Evolutionary conservation across 2,113 vertebrate species (phyloP), one percentile per base, ranked within the genome.

Genomic region (Tragulus kanchil): DNA sequence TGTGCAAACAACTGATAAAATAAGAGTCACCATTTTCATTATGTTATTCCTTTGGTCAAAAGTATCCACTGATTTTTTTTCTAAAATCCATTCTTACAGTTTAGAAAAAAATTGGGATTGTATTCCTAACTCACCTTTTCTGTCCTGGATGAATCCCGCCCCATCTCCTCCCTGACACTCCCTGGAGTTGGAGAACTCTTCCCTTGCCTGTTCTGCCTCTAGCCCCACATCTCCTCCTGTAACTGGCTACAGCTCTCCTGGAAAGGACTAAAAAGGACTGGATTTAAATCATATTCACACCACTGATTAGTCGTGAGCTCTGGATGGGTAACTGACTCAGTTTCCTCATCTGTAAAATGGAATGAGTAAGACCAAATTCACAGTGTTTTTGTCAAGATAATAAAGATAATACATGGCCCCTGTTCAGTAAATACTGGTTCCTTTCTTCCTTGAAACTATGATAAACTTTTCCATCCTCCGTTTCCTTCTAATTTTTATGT

Each of bases 401-500:
- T 85, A 89, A 96, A 81, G 8, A 56, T 23, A 64, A 36, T 13
- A 64, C 42, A 45, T 16, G 31, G 36, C 17, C 28, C 65, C 62
- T 87, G 6, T 7, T 85, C 85, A 6, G 8, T 16, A 50, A 94
- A 61, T n/a, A 59, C 1, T 21, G 10, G 8, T 42, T 19, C 14
- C 45, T 64, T 58, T 85, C 48, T 56, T 52, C 31, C 52, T 54
- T 71, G 48, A 71, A 94, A 58, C 13, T 25, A 11, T 5, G 17
- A 48, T 12, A 9, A 14, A 0, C 36, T 6, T 84, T 84, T 73
- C 73, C 25, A 31, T 48, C 8, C 5, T 45, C 52, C 17, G 45
- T 59, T 90, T 64, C 71, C 56, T 83, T 86, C 36, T 25, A 67
- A 58, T 61, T 94, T 93, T 88, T 88, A 90, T 78, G 88, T 89